Base-by-base conservation (phyloP, 2,888 invertebrate genomes). In the Cryptocephalus primarius region DNA sequence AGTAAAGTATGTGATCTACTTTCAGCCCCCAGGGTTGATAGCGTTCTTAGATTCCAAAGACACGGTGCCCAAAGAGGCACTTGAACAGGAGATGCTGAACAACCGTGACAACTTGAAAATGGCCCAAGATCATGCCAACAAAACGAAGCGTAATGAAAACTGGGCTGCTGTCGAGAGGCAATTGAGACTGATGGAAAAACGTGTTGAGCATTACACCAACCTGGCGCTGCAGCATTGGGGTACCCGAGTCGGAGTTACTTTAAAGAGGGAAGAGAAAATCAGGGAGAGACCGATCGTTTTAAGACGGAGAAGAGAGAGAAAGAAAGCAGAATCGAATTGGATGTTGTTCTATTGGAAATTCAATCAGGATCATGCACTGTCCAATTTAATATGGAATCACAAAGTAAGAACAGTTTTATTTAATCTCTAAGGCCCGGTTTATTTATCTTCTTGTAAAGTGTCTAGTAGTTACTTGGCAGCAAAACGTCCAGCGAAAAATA, bases 341-440 rank as follows among this genome's bases (percentile, higher is more conserved):
- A 80, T 83, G 43, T 75, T 92, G 55, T 96, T 99, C 74, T 97
- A 93, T 72, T 92, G 90, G 71, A 88, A 92, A 71, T 99, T 99
- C 72, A 82, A 82, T 63, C 82, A 82, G 64, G 95, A 99, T 73
- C 97, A 97, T 67, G 85, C 90, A 47, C 79, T 92, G 68, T 92
- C 97, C 1, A 95, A 97, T 73, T 77, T 99, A 38, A 94, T 99
- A 62, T 99, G 99, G 99, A 99, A 99, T 70, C 94, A 94, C 65
- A 95, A 94, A 71, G 89, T 88, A 60, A 44, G 34, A 22, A 36
- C 22, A 6, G 22, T 22, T 4, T 22, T 22, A 22, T 22, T 22
- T 22, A 22, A 22, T 22, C 6, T 22, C 22, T n/a, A n/a, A n/a
- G n/a, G n/a, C n/a, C n/a, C n/a, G n/a, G n/a, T n/a, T n/a, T n/a